Evolutionary conservation across 2,797 vertebrate genomes (phyloP).

Genomic region (Octomys mimax): DNA sequence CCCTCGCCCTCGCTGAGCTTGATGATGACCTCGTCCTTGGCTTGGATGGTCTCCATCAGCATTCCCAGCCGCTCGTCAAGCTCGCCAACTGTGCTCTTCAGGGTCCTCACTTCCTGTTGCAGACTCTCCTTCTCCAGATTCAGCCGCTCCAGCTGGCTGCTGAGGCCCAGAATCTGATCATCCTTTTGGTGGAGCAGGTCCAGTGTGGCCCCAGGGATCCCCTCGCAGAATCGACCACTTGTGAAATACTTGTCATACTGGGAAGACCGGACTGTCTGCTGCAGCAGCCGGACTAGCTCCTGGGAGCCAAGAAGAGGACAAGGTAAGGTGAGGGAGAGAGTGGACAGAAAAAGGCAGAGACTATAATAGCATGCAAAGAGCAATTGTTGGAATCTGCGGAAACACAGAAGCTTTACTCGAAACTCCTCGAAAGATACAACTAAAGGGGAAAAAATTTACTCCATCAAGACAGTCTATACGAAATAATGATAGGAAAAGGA

Average conservation of each 20-base stretch:
- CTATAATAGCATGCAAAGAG: fast-evolving
- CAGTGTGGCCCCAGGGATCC: constrained; percentile 84
- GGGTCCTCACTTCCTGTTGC: constrained; percentile 93
- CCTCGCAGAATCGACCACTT: constrained; percentile 85
- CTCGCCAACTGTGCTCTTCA: constrained; percentile 95
- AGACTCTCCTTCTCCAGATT: constrained; percentile 94
- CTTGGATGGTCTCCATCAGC: constrained; percentile 98
- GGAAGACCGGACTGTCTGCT: constrained; percentile 96
- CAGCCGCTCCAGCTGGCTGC: constrained; percentile 94
- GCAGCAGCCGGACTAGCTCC: constrained; percentile 97
- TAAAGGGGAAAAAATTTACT: not conserved
- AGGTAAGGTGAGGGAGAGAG: fast-evolving
- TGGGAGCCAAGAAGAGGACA: constrained; percentile 79
- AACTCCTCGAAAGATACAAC: constrained; percentile 18
- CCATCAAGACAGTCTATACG: not conserved
- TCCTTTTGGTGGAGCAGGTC: constrained; percentile 93
- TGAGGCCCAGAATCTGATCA: constrained; percentile 93
- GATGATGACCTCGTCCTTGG: constrained; percentile 98
- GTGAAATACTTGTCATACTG: constrained; percentile 93
- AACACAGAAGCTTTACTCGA: not conserved
- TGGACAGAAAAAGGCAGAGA: not conserved
- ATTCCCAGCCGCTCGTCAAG: constrained; percentile 96
- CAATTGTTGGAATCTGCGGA: not conserved
- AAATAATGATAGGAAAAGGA: constrained; percentile 65
- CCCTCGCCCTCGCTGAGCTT: constrained; percentile 91